These are phyloP conservation scores for Grammomys surdaster DNA, from an alignment of 2,113 vertebrate genomes.

Conservation along the genomic window DNA sequence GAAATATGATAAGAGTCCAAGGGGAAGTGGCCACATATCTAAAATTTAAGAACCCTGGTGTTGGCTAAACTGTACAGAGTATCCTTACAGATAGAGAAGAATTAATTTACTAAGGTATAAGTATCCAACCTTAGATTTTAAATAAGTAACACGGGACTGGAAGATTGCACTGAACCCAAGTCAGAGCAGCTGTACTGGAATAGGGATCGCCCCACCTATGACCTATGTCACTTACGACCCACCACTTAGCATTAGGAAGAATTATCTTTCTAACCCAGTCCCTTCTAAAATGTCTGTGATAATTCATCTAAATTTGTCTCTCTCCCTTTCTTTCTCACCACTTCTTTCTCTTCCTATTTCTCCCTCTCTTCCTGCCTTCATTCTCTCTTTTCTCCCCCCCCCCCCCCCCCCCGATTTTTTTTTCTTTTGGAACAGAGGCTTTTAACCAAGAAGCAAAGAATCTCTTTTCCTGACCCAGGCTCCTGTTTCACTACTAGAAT, in stretches of 20 bases:
- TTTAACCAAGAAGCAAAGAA: constrained; percentile 3
- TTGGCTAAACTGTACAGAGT: background rate
- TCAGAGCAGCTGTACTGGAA: background rate
- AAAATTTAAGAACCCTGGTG: background rate
- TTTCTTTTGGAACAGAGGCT: constrained; percentile 21
- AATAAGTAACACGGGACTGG: background rate
- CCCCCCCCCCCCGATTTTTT: background rate
- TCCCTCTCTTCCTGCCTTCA: background rate
- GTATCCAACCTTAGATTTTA: background rate
- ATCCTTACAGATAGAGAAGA: background rate
- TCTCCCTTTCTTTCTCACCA: background rate
- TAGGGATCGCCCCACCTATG: rapidly evolving
- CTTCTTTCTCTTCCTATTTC: background rate
- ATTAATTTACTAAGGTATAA: background rate
- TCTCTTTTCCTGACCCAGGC: background rate
- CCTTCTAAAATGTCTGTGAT: background rate
- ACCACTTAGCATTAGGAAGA: background rate
- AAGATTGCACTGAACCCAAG: background rate
- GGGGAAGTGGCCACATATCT: background rate
- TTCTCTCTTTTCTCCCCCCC: too few relatives aligned
- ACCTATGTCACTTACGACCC: background rate
- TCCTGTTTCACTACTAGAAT: constrained; percentile 52
- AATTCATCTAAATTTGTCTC: background rate
- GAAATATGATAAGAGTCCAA: background rate
- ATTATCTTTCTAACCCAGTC: background rate